Conservation (phyloP, 1,140 invertebrate genomes). For the Nasonia longicornis region DNA sequence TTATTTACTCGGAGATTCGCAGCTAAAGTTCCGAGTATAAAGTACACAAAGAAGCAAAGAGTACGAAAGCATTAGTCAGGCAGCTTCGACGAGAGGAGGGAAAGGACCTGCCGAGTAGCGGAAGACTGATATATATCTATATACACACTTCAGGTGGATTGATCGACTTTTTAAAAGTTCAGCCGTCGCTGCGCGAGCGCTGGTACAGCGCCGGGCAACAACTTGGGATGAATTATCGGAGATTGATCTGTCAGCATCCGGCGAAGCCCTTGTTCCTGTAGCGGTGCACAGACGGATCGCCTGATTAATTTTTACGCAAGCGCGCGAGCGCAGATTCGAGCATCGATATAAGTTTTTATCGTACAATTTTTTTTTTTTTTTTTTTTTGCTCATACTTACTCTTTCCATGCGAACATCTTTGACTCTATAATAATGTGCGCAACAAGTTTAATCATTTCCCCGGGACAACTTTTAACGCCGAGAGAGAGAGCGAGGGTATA, state of each 20-base stretch:
- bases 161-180: slow-evolving; percentile 33
- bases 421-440: too few relatives aligned
- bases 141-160: slow-evolving; percentile 6
- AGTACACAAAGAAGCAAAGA: neutral
- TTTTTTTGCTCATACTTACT: too few relatives aligned
- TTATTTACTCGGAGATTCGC: neutral
- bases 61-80: neutral
- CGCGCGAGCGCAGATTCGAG: too few relatives aligned
- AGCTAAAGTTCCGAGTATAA: neutral
- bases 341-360: too few relatives aligned
- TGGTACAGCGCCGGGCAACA: neutral
- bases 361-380: too few relatives aligned
- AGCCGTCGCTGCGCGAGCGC: neutral
- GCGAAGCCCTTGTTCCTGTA: neutral
- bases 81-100: neutral
- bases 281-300: too few relatives aligned
- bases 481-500: neutral
- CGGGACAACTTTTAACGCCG: too few relatives aligned
- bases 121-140: neutral
- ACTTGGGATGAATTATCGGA: slow-evolving; percentile 31
- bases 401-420: too few relatives aligned
- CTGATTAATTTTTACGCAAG: too few relatives aligned
- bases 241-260: slow-evolving; percentile 1
- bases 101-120: neutral
- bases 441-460: slow-evolving; percentile 23